Evolutionary conservation across 2,888 invertebrate species (phyloP).

Genomic region (Leptinotarsa peninsularis): DNA sequence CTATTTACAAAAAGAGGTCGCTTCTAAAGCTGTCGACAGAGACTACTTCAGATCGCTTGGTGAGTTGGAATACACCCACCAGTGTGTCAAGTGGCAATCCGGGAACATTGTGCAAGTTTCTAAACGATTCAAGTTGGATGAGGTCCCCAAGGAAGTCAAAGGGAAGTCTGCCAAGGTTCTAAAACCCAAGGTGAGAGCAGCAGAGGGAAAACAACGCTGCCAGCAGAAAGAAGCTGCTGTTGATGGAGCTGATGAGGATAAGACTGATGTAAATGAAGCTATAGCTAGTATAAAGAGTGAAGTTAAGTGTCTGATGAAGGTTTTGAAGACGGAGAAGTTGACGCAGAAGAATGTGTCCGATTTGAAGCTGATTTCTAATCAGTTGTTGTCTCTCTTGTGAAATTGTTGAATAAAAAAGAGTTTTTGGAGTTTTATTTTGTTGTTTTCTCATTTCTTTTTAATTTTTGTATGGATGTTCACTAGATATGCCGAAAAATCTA

Average conservation of each 20-base stretch:
- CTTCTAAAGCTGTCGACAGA: constrained; percentile 15
- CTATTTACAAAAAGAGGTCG: constrained; percentile 34
- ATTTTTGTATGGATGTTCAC: too few species aligned
- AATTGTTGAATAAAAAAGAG: constrained; percentile 18
- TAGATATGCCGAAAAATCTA: too few species aligned
- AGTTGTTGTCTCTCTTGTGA: constrained; percentile 48
- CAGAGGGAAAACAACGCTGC: background rate
- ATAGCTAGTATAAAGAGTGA: constrained; percentile 48
- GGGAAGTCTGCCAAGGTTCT: background rate
- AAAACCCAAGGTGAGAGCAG: background rate
- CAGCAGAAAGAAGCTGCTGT: background rate
- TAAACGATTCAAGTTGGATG: constrained; percentile 32
- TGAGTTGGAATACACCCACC: constrained; percentile 30
- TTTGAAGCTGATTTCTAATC: constrained; percentile 47
- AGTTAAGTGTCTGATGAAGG: constrained; percentile 49
- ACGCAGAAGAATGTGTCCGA: constrained; percentile 49
- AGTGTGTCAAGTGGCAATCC: constrained; percentile 38
- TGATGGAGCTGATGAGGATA: constrained; percentile 13
- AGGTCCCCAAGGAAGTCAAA: background rate
- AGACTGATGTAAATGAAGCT: constrained; percentile 41
- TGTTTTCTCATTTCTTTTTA: background rate
- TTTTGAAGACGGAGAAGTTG: constrained; percentile 49
- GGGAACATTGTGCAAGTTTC: background rate
- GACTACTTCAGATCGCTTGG: constrained; percentile 37
- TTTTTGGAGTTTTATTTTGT: background rate